Evolutionary conservation across 2,113 vertebrate species (phyloP).

Genomic region (Etia nguti): DNA sequence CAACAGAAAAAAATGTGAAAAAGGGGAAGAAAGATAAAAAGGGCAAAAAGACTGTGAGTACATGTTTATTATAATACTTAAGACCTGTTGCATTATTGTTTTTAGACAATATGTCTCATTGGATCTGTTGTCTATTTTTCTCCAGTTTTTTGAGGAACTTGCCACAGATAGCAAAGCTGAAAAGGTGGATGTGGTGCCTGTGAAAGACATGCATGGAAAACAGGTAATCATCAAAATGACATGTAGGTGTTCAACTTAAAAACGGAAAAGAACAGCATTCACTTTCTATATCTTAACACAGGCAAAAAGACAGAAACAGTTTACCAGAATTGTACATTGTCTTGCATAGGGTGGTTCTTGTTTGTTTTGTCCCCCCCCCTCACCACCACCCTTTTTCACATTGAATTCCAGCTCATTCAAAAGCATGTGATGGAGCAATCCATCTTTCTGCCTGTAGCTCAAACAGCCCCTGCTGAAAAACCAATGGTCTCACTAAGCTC

Average conservation of each 20-base stretch:
- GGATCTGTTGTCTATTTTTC: neutral
- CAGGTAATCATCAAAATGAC: conserved; percentile 59
- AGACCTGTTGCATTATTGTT: neutral
- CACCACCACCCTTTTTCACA: neutral
- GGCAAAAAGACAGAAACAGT: accelerated
- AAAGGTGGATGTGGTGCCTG: conserved; percentile 62
- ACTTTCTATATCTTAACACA: neutral
- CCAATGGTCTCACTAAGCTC: neutral
- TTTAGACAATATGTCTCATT: neutral
- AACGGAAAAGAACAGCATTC: neutral
- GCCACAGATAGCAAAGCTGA: conserved; percentile 77
- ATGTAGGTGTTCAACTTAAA: neutral
- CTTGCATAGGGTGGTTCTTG: accelerated
- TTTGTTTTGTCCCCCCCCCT: accelerated
- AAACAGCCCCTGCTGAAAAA: neutral
- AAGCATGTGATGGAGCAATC: neutral
- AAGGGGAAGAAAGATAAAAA: conserved; percentile 88
- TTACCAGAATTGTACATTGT: accelerated
- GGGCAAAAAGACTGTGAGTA: conserved; percentile 86
- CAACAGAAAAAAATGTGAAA: conserved; percentile 79
- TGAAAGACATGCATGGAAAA: conserved; percentile 72
- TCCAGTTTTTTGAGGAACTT: conserved; percentile 87
- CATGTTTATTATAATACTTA: neutral
- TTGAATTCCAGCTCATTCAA: neutral
- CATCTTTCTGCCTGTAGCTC: neutral